These are phyloP conservation scores for Diaprepes abbreviatus DNA, from an alignment of 2,888 invertebrate genomes.

Conservation along the genomic window DNA sequence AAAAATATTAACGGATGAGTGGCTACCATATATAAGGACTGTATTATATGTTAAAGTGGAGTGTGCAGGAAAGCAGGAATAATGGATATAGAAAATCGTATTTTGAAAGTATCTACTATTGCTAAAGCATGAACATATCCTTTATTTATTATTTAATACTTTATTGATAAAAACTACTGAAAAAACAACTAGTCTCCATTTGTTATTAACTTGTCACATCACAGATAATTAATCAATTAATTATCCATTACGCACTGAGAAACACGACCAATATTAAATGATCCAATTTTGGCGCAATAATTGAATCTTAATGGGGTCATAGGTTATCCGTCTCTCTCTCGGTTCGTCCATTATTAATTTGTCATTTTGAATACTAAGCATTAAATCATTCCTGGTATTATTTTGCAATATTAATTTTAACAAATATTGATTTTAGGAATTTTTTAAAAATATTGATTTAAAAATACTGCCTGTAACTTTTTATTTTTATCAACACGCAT, in stretches of 20 bases:
- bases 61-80: no score
- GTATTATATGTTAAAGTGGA: no score
- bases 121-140: no score
- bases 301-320: constrained; percentile 33
- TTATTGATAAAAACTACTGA: neutral
- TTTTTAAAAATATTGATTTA: no score
- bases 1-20: no score
- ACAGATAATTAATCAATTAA: constrained; percentile 7
- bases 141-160: no score
- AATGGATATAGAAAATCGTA: no score
- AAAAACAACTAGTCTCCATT: neutral
- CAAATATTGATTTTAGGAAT: no score
- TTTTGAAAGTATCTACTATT: no score
- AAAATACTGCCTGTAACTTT: no score
- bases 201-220: neutral
- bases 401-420: neutral
- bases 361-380: constrained; percentile 1
- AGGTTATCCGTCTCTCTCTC: constrained; percentile 29
- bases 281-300: constrained; percentile 15
- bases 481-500: no score
- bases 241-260: neutral
- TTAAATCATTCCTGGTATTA: constrained; percentile 16
- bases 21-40: no score
- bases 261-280: neutral
- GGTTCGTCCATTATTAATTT: constrained; percentile 9